phyloP scores from a whole-genome alignment of 2,797 vertebrate genomes.

The Clamator glandarius region DNA sequence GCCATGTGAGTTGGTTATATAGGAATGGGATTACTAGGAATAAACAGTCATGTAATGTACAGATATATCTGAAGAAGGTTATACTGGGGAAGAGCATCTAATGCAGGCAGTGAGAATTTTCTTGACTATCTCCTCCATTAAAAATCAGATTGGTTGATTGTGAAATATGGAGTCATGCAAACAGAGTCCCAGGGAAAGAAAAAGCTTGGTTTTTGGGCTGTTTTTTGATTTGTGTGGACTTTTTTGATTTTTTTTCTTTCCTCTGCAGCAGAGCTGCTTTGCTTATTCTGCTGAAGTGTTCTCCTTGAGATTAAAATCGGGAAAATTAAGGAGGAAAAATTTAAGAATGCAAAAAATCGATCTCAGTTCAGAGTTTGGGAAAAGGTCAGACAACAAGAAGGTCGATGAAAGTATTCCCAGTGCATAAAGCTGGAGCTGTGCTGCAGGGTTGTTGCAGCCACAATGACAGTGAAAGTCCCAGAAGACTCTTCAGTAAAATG shows the following conservation, averaged over 20 bases:
- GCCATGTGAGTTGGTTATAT: fast-evolving
- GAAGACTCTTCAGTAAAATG: background rate
- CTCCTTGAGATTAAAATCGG: background rate
- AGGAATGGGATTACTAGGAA: background rate
- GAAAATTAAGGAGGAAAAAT: background rate
- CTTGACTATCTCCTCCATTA: background rate
- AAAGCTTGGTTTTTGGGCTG: background rate
- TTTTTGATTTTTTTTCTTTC: background rate
- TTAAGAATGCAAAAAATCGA: background rate
- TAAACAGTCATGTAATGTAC: background rate
- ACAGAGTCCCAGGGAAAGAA: background rate
- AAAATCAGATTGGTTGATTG: background rate
- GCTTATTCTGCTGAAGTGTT: background rate
- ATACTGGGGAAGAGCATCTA: background rate
- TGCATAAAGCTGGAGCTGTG: background rate
- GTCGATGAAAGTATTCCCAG: background rate
- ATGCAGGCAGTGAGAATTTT: background rate
- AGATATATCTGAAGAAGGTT: background rate
- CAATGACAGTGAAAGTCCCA: background rate
- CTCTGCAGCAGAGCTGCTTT: background rate
- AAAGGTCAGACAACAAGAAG: background rate
- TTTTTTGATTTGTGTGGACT: background rate
- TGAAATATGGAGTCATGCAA: background rate
- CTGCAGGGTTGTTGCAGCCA: background rate
- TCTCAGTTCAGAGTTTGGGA: background rate